Evolutionary conservation across 2,888 invertebrate genomes (phyloP), one percentile per base, ranked within the genome.

Genomic region (Augiades crinisus): DNA sequence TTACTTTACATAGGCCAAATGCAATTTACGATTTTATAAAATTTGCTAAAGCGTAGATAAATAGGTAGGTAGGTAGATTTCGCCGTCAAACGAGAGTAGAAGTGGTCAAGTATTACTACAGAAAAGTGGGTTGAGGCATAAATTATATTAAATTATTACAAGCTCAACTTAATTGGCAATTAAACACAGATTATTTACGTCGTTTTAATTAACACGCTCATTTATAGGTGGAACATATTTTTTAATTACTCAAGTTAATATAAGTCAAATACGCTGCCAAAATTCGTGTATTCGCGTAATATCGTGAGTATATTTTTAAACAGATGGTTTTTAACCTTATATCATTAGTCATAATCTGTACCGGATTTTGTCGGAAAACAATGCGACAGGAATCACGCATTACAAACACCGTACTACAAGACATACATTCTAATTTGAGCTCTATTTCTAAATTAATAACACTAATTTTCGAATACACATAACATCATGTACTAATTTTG

Each of bases 351-450:
- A 70, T 67, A 70, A 79, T 81, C 79, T 65, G 63, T 60, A 63
- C 60, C 64, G 62, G 68, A 68, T 72, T 75, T 75, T 75, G 70
- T 75, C 62, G 63, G 72, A 72, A 83, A 78, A 87, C 86, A 87
- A 87, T 81, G 62, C 60, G 61, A 68, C 84, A 83, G 87, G 87
- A 87, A 82, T 76, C 75, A 81, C 76, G 87, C 71, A 72, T 59
- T 14, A 24, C 30, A 46, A 40, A 24, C 50, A 44, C 43, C 13
- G 10, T 12, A 43, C 16, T 12, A 10, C 27, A 44, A 50, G 50
- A 50, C 36, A 19, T 44, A 16, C 30, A 44, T 27, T 24, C 22
- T 16, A 33, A 50, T 43, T 16, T 50, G 19, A 44, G 7, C 50
- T 43, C 30, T 44, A 13, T 44, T 36, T n/a, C 27, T 36, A n/a